These are phyloP conservation scores for Diachasma alloeum DNA, from an alignment of 1,140 invertebrate species.

Conservation along the genomic window DNA sequence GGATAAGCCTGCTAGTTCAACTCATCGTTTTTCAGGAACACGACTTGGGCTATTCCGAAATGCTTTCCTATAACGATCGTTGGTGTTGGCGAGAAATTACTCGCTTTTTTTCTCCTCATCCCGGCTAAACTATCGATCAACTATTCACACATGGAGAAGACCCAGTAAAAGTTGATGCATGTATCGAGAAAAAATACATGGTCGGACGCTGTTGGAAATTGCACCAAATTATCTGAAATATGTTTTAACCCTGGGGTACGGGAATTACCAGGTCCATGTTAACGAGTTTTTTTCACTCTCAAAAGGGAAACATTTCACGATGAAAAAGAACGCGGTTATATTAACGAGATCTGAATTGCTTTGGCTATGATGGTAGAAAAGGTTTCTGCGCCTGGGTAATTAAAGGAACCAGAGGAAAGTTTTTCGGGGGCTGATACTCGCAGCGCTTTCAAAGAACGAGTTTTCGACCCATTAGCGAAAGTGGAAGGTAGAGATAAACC, in stretches of 20 bases:
- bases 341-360: constrained; percentile 6
- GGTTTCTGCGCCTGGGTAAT: constrained; percentile 3
- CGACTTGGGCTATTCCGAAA: neutral
- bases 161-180: neutral
- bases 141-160: neutral
- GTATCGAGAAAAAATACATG: neutral
- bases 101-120: neutral
- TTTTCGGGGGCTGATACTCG: neutral
- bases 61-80: neutral
- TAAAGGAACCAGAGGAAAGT: constrained; percentile 4
- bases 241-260: neutral
- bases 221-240: neutral
- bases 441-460: constrained; percentile 24
- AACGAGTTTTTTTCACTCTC: neutral
- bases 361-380: neutral
- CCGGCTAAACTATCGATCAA: neutral
- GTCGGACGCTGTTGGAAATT: neutral
- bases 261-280: neutral
- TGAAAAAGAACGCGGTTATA: neutral
- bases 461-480: constrained; percentile 38
- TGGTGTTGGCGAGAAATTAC: neutral
- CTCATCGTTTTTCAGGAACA: neutral
- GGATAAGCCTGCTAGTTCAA: constrained; percentile 34
- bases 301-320: neutral
- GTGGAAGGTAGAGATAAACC: constrained; percentile 30